Conservation (phyloP, 2,113 vertebrate genomes). For the Dicentrarchus labrax region DNA sequence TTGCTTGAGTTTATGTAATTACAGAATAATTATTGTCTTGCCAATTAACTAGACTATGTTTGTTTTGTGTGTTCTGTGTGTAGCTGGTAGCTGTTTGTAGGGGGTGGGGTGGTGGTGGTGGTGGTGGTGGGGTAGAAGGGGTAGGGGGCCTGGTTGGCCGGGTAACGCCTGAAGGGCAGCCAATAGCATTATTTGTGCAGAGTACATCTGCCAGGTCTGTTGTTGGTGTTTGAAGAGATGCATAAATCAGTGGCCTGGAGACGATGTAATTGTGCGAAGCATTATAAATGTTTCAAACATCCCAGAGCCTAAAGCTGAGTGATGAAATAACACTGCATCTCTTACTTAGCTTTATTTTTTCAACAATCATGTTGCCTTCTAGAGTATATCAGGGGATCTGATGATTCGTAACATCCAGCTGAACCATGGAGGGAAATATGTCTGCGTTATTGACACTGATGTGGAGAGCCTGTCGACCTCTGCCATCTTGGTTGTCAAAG, state of each 20-base stretch:
- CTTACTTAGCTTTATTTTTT: conserved; percentile 39
- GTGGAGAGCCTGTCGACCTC: conserved; percentile 93
- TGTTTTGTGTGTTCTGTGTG: conserved; percentile 70
- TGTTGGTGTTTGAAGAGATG: conserved; percentile 65
- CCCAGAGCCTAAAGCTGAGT: conserved; percentile 32
- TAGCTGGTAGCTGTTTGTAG: conserved; percentile 60
- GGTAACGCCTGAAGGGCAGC: conserved; percentile 70
- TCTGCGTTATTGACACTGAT: conserved; percentile 91
- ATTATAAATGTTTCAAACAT: conserved; percentile 45
- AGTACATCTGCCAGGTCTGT: conserved; percentile 66
- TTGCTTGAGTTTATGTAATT: conserved; percentile 76
- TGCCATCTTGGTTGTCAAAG: conserved; percentile 93
- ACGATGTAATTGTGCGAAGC: conserved; percentile 37
- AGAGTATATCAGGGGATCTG: conserved; percentile 93
- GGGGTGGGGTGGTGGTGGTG: not conserved
- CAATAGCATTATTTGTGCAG: conserved; percentile 72
- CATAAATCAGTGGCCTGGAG: conserved; percentile 46
- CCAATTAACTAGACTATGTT: conserved; percentile 79
- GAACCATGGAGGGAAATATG: conserved; percentile 92
- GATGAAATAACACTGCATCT: conserved; percentile 49
- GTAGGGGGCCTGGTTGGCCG: conserved; percentile 15
- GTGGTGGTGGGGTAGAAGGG: not conserved
- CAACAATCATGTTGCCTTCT: conserved; percentile 31
- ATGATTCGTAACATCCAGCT: conserved; percentile 97
- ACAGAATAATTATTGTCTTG: conserved; percentile 80